These are phyloP conservation scores for Halocaridina rubra DNA, from an alignment of 2,888 invertebrate genomes.

Conservation along the genomic window DNA sequence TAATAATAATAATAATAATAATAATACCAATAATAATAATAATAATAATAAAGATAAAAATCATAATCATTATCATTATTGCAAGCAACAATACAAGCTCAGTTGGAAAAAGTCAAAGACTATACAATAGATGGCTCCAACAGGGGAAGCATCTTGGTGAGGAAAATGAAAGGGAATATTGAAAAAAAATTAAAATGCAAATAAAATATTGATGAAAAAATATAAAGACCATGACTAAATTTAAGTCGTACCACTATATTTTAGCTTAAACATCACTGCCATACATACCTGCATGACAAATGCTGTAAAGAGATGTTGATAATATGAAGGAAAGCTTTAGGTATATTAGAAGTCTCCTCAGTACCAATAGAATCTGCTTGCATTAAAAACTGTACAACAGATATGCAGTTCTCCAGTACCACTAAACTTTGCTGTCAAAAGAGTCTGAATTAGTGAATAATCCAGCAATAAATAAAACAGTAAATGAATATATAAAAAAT, in stretches of 20 bases:
- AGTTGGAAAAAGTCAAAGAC: too few relatives aligned
- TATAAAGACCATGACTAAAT: too few relatives aligned
- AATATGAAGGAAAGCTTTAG: neutral
- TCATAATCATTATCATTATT: too few relatives aligned
- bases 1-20: too few relatives aligned
- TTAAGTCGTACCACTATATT: too few relatives aligned
- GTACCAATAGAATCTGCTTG: neutral
- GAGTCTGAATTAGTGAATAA: neutral
- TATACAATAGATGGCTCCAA: too few relatives aligned
- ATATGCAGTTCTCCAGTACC: conserved; percentile 17
- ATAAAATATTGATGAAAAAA: neutral
- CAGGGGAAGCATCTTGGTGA: too few relatives aligned
- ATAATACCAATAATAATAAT: too few relatives aligned
- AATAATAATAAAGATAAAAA: too few relatives aligned
- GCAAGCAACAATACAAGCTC: too few relatives aligned
- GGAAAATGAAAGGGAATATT: neutral
- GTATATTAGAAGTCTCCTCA: neutral
- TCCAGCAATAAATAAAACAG: neutral
- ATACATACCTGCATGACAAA: neutral
- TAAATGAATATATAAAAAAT: too few relatives aligned
- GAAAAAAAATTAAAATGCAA: neutral
- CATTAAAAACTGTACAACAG: conserved; percentile 31
- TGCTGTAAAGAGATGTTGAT: neutral
- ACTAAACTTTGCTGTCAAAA: conserved; percentile 14
- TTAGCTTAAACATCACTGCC: too few relatives aligned